Conservation (phyloP, 2,113 vertebrate genomes). For the Urocynchramus pylzowi region DNA sequence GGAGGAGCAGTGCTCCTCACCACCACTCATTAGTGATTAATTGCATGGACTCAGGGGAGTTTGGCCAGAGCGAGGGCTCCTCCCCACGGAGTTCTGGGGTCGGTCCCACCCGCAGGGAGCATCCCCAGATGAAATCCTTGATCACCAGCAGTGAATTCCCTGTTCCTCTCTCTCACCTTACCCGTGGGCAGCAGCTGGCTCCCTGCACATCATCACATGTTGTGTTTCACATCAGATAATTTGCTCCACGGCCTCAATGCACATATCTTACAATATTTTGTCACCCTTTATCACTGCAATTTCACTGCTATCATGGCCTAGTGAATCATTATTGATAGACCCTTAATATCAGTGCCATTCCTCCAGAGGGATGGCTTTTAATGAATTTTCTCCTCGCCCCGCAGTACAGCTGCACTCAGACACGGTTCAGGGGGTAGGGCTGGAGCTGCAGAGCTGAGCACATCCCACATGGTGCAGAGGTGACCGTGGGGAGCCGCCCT, state of each 20-base stretch:
- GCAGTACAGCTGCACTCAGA: background rate
- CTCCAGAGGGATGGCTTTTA: background rate
- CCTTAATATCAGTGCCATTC: constrained; percentile 19
- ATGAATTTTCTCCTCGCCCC: background rate
- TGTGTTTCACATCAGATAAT: constrained; percentile 9
- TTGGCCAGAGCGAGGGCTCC: background rate
- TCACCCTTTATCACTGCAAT: constrained; percentile 50
- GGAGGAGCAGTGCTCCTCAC: background rate
- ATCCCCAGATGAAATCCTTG: background rate
- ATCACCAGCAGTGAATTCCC: background rate
- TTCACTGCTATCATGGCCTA: constrained; percentile 15
- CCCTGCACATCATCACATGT: background rate
- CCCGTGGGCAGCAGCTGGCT: background rate
- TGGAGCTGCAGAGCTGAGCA: background rate
- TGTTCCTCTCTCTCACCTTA: background rate
- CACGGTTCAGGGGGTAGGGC: background rate
- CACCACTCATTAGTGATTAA: background rate
- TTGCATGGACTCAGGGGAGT: background rate
- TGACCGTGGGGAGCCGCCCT: background rate
- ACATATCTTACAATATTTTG: constrained; percentile 35
- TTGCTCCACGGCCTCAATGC: background rate
- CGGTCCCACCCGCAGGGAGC: background rate
- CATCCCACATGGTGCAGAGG: background rate
- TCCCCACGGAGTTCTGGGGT: background rate
- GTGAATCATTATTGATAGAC: constrained; percentile 56